phyloP scores from a whole-genome alignment of 2,113 vertebrate species.

The Acanthochromis polyacanthus region DNA sequence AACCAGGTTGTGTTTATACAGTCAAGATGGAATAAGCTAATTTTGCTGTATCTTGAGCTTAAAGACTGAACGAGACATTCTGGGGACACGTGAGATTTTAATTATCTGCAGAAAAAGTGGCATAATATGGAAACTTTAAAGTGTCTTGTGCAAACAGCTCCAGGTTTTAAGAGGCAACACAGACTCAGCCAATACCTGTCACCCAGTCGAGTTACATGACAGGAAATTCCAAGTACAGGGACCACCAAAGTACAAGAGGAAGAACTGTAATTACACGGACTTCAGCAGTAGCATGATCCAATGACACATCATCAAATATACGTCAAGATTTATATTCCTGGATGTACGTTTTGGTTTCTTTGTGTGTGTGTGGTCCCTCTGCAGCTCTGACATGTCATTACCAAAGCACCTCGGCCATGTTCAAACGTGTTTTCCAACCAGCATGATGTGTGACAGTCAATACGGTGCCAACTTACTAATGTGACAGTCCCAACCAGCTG shows the following conservation, averaged over 20 bases:
- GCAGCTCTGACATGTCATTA: slow-evolving; percentile 29
- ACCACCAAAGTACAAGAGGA: background rate
- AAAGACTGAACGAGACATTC: no score
- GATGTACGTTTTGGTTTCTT: background rate
- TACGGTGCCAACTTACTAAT: slow-evolving; percentile 13
- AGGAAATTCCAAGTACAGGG: background rate
- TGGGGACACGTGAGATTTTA: no score
- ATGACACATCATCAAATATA: slow-evolving; percentile 9
- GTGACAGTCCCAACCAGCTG: slow-evolving; percentile 4
- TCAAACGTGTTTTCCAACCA: slow-evolving; percentile 3
- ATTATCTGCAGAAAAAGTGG: no score
- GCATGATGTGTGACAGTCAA: slow-evolving; percentile 17
- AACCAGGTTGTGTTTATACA: no score
- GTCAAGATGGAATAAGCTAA: no score
- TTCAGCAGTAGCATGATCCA: background rate
- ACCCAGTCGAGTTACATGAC: slow-evolving; percentile 6
- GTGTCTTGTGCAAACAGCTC: no score
- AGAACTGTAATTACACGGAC: background rate
- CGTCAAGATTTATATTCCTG: background rate
- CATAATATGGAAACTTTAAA: no score
- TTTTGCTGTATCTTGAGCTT: no score
- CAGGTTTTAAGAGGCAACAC: slow-evolving; percentile 4
- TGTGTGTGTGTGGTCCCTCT: slow-evolving; percentile 2
- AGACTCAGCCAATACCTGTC: background rate
- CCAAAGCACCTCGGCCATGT: slow-evolving; percentile 2